Conservation (phyloP, 2,888 invertebrate genomes). For the Hedya salicella region DNA sequence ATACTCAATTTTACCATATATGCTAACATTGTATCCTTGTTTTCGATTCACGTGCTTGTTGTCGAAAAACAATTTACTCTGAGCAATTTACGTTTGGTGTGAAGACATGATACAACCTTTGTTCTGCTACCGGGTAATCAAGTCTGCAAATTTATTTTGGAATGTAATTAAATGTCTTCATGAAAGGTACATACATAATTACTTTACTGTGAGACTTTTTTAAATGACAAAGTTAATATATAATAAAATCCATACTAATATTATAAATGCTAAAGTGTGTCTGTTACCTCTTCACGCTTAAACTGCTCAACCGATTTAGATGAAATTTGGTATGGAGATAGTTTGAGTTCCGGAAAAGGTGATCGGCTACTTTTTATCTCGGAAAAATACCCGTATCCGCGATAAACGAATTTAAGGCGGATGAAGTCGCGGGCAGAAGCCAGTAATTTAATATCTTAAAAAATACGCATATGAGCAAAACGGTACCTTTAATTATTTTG, state of each 20-base stretch:
- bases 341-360: too few relatives aligned
- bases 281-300: too few relatives aligned
- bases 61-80: conserved; percentile 14
- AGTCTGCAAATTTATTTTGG: conserved; percentile 6
- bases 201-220: conserved; percentile 1
- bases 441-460: too few relatives aligned
- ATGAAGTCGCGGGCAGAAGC: too few relatives aligned
- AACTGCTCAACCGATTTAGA: too few relatives aligned
- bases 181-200: conserved; percentile 6
- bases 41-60: conserved; percentile 11
- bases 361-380: too few relatives aligned
- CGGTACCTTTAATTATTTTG: too few relatives aligned
- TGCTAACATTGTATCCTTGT: conserved; percentile 11
- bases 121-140: conserved; percentile 12
- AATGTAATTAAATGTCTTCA: conserved; percentile 18
- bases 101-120: conserved; percentile 18
- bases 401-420: too few relatives aligned
- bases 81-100: conserved; percentile 12
- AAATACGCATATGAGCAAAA: too few relatives aligned
- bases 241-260: not conserved
- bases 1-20: not conserved
- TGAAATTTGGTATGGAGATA: too few relatives aligned
- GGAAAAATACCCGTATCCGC: too few relatives aligned
- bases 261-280: not conserved
- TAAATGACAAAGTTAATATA: not conserved